Base-by-base conservation (phyloP, 2,113 vertebrate species). In the Mormyrus lacerda region DNA sequence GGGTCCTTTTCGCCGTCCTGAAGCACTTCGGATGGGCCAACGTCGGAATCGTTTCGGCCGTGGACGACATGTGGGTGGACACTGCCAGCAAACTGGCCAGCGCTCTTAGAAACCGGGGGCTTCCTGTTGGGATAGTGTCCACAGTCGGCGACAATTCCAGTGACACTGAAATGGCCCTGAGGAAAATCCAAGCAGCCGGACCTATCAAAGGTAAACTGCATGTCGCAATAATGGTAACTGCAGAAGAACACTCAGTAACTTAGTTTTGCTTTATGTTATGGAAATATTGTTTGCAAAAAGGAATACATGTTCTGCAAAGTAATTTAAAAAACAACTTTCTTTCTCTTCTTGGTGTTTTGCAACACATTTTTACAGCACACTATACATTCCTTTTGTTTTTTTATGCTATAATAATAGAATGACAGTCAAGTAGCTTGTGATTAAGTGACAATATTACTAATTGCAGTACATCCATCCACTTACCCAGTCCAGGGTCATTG, bases 11-110 rank as follows among this genome's bases (percentile, higher is more conserved):
- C 91, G 91, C 92, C 0, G 92, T 98, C 82, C 92, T 98, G 93
- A 98, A 95, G 76, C 94, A 97, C 94, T 99, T 99, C 84, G 94
- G 94, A 24, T 98, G 97, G 97, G 97, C 97, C 90, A 96, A 96
- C 6, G 91, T 97, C 17, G 97, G 94, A 88, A 96, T 98, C 83
- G 94, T 98, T 89, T 97, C 96, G 10, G 98, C 97, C 69, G 94
- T 93, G 0, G 97, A 98, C 84, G 97, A 97, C 82, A 95, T 98
- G 61, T 99, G 97, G 97, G 92, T 96, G 7, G 96, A 97, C 76
- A 96, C 97, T 0, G 97, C 96, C 2, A 93, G 88, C 17, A 95
- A 95, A 89, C 90, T 98, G 27, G 96, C 97, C 0, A 93, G 92
- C 11, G 94, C 95, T 0, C 94, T 98, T 76, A 95, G 95, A 93